Percentiles rank a stretch among this genome's conserved stretches.
phyloP scores from a whole-genome alignment of 1,140 invertebrate genomes.

The Pogonus chalceus region DNA sequence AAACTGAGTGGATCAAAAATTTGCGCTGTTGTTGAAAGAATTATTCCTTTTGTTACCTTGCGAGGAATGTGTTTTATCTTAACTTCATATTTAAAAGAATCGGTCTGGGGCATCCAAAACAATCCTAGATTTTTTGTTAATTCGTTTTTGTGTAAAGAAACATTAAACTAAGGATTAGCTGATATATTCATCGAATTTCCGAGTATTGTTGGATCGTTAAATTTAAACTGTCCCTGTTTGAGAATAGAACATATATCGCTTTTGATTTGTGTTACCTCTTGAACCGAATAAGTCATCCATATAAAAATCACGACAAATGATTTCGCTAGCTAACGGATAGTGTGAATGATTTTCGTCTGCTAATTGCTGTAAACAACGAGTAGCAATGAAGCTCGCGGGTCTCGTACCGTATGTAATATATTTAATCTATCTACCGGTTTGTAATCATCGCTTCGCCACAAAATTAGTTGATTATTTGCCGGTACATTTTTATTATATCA shows the following conservation, averaged over 20 bases:
- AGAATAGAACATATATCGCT: no score
- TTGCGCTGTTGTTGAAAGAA: slow-evolving; percentile 22
- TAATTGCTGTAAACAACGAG: slow-evolving; percentile 17
- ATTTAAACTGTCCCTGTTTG: slow-evolving; percentile 27
- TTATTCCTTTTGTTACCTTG: slow-evolving; percentile 21
- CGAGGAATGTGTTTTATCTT: slow-evolving; percentile 11
- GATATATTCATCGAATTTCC: background rate
- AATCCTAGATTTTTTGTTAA: slow-evolving; percentile 18
- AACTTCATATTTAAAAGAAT: slow-evolving; percentile 20
- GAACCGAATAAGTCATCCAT: slow-evolving; percentile 36
- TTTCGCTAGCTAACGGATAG: slow-evolving; percentile 24
- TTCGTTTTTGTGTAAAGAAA: slow-evolving; percentile 5
- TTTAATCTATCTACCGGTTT: slow-evolving; percentile 24
- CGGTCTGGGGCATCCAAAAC: slow-evolving; percentile 20
- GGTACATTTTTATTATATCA: slow-evolving; percentile 33
- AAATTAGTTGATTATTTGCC: slow-evolving; percentile 23
- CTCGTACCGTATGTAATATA: slow-evolving; percentile 24
- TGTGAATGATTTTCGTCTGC: slow-evolving; percentile 14
- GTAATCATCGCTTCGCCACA: no score
- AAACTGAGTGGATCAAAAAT: slow-evolving; percentile 26
- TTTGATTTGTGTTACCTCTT: no score
- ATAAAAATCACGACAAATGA: slow-evolving; percentile 29
- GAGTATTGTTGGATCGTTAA: background rate
- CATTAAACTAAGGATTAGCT: no score
- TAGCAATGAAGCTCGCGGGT: slow-evolving; percentile 21